A percentile compares a stretch with the other conserved stretches of the same genome.
Conservation (phyloP, 1,140 invertebrate genomes). For the Hypothenemus hampei region DNA sequence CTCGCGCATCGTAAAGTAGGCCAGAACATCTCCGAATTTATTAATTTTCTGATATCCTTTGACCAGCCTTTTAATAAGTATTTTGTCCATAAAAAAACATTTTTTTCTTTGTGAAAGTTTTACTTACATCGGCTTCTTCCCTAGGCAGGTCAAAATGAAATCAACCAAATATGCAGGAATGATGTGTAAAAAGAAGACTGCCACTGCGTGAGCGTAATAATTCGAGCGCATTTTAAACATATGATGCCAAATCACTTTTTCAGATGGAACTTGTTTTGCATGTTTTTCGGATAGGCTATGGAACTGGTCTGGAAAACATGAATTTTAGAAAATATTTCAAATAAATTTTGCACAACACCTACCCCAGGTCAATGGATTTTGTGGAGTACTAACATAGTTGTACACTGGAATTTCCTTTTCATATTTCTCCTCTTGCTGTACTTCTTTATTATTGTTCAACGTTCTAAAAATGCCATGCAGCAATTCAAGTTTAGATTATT, state of each 20-base stretch:
- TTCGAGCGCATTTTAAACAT: constrained; percentile 24
- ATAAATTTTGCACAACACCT: not conserved
- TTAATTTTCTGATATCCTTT: constrained; percentile 72
- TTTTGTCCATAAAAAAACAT: too few relatives aligned
- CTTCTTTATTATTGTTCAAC: constrained; percentile 29
- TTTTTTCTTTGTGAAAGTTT: not conserved
- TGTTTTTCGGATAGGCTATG: constrained; percentile 20
- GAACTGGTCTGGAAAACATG: constrained; percentile 30
- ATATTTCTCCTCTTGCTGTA: constrained; percentile 24
- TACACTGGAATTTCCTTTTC: constrained; percentile 31
- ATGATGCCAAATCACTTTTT: constrained; percentile 26
- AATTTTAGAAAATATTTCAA: constrained; percentile 14
- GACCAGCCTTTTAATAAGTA: constrained; percentile 54
- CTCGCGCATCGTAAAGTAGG: constrained; percentile 65
- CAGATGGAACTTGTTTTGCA: constrained; percentile 29
- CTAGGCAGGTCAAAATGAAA: constrained; percentile 50
- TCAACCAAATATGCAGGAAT: constrained; percentile 58
- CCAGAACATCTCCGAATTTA: constrained; percentile 63
- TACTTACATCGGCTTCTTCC: constrained; percentile 52
- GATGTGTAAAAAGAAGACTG: constrained; percentile 45
- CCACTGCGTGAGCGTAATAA: constrained; percentile 17
- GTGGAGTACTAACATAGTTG: constrained; percentile 32
- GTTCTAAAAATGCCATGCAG: constrained; percentile 7
- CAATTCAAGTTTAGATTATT: not conserved
- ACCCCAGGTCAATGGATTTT: constrained; percentile 35